Evolutionary conservation across 2,888 invertebrate species (phyloP), one percentile per base, ranked within the genome.

Genomic region (Synergus gifuensis): DNA sequence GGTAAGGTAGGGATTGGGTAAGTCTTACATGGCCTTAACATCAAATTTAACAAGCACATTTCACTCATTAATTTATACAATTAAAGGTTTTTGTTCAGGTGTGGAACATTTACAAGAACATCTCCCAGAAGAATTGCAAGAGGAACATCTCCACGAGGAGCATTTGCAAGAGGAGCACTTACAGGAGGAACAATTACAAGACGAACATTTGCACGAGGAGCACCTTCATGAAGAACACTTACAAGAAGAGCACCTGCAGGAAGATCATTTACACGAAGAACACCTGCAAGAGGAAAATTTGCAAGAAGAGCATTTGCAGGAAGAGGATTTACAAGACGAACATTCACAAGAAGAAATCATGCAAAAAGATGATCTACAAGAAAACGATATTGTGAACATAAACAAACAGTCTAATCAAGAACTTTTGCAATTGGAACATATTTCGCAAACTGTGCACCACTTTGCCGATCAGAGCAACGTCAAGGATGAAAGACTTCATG

Each of bases 181-280:
- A 11, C 49, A 73, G 22, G 49, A 69, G 5, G 28, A 69, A 1
- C 44, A 69, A 14, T 46, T 69, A 22, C 67, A 81, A 62, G 28
- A 40, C 42, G 79, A 83, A 46, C 80, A 82, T 18, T 18, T 84
- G 22, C 28, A 69, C 8, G 69, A 46, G 22, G 28, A 67, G 42
- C 42, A 40, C 28, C 64, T 77, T 18, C 77, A 77, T 46, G 46
- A 77, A 22, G 46, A 76, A n/a, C 76, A 76, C n/a, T 16, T 66
- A 2, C 66, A 66, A 62, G 76, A 60, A 11, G 76, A 62, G 22
- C 58, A 77, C 44, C 9, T 64, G 40, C 77, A 77, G 11, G 69
- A 73, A 54, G 46, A 77, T 8, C 64, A 77, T 36, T n/a, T 77
- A 4, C 77, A 77, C 2, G 77, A 77, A 5, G 60, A 77, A 7